Conservation (phyloP, 2,797 vertebrate species). For the Ficedula albicollis region DNA sequence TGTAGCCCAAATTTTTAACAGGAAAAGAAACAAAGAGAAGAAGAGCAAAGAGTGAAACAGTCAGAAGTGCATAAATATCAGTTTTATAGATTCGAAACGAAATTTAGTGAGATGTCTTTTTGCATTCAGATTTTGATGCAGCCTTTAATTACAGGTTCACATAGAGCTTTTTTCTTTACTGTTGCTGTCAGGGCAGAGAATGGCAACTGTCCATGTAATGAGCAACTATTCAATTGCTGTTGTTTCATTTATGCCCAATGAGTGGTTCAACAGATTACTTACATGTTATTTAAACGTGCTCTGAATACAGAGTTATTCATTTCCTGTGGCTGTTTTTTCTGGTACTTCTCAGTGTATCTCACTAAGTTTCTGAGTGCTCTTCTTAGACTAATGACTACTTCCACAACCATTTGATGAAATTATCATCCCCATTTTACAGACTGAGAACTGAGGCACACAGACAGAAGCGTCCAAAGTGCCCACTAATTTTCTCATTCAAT, state of each 20-base stretch:
- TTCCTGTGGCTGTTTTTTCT: constrained; percentile 28
- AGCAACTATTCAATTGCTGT: constrained; percentile 15
- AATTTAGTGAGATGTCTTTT: not conserved
- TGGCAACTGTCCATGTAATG: not conserved
- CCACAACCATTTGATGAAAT: constrained; percentile 49
- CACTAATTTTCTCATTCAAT: constrained; percentile 58
- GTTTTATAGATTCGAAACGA: not conserved
- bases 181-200: not conserved
- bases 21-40: not conserved
- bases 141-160: constrained; percentile 6
- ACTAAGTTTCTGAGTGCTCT: not conserved
- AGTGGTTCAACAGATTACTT: not conserved
- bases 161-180: not conserved
- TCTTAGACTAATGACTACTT: constrained; percentile 44
- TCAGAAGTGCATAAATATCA: not conserved
- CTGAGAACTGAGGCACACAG: constrained; percentile 13
- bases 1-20: not conserved
- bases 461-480: constrained; percentile 13
- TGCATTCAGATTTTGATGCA: not conserved
- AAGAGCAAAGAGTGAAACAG: not conserved
- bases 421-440: constrained; percentile 1
- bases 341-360: not conserved
- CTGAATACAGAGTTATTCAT: constrained; percentile 22
- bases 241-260: not conserved
- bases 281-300: not conserved